Evolutionary conservation across 2,888 invertebrate species (phyloP), one percentile per base, ranked within the genome.

Genomic region (Congeria kusceri): DNA sequence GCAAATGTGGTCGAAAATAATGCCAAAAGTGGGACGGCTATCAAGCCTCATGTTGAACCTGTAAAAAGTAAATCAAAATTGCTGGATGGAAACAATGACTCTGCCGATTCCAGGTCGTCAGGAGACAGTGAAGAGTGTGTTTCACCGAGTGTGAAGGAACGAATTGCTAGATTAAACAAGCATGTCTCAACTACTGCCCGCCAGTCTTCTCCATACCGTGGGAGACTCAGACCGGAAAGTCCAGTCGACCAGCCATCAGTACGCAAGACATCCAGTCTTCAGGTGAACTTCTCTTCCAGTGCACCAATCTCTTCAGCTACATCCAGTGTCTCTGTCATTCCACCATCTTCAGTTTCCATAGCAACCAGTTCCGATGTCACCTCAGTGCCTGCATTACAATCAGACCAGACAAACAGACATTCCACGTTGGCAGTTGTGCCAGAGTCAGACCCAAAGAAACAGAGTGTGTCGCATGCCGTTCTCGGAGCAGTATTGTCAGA

Each of bases 101-200:
- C 23, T 4, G 7, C n/a, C 11, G 53, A 53, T 53, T 25, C 53
- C 1, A 71, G 61, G 47, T 56, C 44, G 57, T 61, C 66, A 28
- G 71, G 27, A 3, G 65, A 77, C 3, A 81, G 80, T 0, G 75
- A 80, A 3, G 72, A 80, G 11, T 73, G 57, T 23, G 64, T 76
- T 11, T 78, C 85, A 46, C 81, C 84, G 15, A 87, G 87, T 85
- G 86, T 88, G 2, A 85, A 81, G 56, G 87, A 86, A 25, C 78
- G 87, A 57, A 86, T 87, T 27, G 88, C 87, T 53, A 63, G 78
- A 72, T 78, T 86, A 9, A 85, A 87, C 67, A 79, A 84, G 46
- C 84, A 81, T 25, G 74, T 74, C 13, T 65, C 72, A 27, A 66
- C 73, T 32, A 20, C 47, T 27, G 62, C 32, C 27, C 62, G 56